Conservation (phyloP, 1,140 invertebrate genomes). For the Penaeus vannamei region DNA sequence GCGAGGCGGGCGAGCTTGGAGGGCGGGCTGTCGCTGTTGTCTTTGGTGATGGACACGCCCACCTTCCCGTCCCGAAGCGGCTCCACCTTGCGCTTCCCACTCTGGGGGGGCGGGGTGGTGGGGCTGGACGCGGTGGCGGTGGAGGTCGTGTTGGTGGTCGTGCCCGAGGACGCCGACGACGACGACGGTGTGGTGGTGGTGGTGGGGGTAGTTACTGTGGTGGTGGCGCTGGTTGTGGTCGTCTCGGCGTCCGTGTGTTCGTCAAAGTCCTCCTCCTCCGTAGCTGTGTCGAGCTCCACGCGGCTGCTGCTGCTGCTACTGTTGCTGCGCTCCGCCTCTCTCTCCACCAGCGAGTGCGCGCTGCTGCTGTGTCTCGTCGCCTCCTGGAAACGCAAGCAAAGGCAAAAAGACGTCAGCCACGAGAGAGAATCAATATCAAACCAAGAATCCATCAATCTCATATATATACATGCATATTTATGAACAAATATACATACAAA, state of each 20-base stretch:
- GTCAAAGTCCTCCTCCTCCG: conserved; percentile 51
- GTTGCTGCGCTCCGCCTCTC: neutral
- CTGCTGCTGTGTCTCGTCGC: neutral
- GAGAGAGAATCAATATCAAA: too few species aligned
- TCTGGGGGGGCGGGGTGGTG: conserved; percentile 22
- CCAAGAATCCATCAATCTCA: neutral
- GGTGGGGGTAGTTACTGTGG: conserved; percentile 12
- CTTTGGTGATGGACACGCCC: conserved; percentile 51
- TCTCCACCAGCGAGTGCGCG: neutral
- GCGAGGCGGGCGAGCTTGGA: conserved; percentile 56
- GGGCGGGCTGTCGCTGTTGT: conserved; percentile 46
- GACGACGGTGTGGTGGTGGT: neutral
- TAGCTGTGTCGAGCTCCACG: conserved; percentile 51
- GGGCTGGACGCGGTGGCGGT: conserved; percentile 53
- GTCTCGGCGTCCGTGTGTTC: conserved; percentile 1
- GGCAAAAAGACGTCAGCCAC: too few species aligned
- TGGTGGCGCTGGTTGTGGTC: neutral
- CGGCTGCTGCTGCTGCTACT: conserved; percentile 31
- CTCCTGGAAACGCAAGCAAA: too few species aligned
- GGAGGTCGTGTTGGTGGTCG: neutral
- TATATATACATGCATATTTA: too few species aligned
- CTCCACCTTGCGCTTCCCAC: conserved; percentile 62
- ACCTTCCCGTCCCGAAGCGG: conserved; percentile 57
- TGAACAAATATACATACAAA: too few species aligned
- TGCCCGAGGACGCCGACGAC: too few species aligned